These are phyloP conservation scores for Gambusia yucatana DNA, from an alignment of 2,797 vertebrate species.

Conservation along the genomic window DNA sequence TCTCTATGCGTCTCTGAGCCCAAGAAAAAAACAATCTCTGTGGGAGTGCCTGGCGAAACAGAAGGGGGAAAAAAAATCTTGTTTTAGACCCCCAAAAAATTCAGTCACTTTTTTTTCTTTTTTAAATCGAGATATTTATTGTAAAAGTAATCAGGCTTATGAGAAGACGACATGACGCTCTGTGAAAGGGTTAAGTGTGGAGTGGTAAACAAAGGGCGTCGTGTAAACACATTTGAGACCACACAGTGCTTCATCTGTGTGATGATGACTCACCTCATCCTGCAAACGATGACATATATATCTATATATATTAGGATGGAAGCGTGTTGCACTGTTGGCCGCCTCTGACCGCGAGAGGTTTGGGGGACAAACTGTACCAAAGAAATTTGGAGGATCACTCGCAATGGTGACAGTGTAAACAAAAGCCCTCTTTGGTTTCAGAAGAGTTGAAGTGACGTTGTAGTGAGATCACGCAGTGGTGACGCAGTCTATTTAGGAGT, in stretches of 20 bases:
- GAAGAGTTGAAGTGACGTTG: constrained; percentile 31
- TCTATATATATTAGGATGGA: too few species aligned
- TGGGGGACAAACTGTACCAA: neutral
- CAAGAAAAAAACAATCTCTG: constrained; percentile 27
- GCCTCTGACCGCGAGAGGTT: neutral
- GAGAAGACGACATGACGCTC: neutral
- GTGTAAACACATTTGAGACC: constrained; percentile 25
- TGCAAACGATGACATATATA: neutral
- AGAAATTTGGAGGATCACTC: neutral
- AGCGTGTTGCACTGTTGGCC: neutral
- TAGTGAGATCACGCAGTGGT: constrained; percentile 44
- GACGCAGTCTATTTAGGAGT: neutral
- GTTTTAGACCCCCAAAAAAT: neutral
- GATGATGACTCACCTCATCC: neutral
- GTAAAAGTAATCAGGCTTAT: neutral
- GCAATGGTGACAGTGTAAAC: neutral
- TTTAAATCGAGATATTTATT: neutral
- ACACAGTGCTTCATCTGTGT: neutral
- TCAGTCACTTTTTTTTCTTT: neutral
- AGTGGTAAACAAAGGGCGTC: constrained; percentile 47
- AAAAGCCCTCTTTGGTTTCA: constrained; percentile 15
- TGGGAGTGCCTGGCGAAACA: constrained; percentile 38
- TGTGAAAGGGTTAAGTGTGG: neutral
- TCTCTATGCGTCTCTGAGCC: constrained; percentile 2
- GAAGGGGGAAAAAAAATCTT: neutral